Evolutionary conservation across 2,888 invertebrate species (phyloP), one percentile per base, ranked within the genome.

Genomic region (Spisula subtruncata): DNA sequence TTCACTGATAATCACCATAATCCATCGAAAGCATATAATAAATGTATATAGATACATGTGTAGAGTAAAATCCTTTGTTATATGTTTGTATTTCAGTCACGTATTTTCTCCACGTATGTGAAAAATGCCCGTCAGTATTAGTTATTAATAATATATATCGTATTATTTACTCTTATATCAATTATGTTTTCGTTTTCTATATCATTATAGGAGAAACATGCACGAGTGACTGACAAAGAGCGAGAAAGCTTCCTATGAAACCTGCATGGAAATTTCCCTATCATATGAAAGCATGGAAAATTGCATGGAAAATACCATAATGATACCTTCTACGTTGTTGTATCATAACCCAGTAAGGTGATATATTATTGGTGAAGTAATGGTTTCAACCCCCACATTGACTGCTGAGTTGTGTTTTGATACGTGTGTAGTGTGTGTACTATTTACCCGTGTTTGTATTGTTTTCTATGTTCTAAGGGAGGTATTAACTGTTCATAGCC

Each of bases 161-260:
- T n/a, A 66, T 0, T 25, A 0, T n/a, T 25, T 66, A 66, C 25
- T 25, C 60, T n/a, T 66, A 66, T 25, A 66, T 66, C 60, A 66
- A 66, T 25, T 66, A 25, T 66, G n/a, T 54, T 56, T 32, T 41
- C 14, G 79, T 83, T 80, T 87, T 80, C n/a, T 89, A 80, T 89
- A 79, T 85, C 41, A 54, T 92, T 91, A 29, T 90, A 92, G 92
- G 92, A 92, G 85, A 87, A 85, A 79, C 83, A 85, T 85, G 90
- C 83, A 16, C 83, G 86, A 79, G 89, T 89, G 85, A 91, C 79
- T n/a, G 92, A 92, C 79, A 92, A 92, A 56, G 92, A 92, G 84
- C 83, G 92, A 20, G 92, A 92, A 82, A 92, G 91, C 86, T 92
- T 92, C 90, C 89, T 92, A 41, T 92, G 66, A 83, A n/a, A 14